These are phyloP conservation scores for Eubasilissa splendida DNA, from an alignment of 2,888 invertebrate genomes.

Conservation along the genomic window DNA sequence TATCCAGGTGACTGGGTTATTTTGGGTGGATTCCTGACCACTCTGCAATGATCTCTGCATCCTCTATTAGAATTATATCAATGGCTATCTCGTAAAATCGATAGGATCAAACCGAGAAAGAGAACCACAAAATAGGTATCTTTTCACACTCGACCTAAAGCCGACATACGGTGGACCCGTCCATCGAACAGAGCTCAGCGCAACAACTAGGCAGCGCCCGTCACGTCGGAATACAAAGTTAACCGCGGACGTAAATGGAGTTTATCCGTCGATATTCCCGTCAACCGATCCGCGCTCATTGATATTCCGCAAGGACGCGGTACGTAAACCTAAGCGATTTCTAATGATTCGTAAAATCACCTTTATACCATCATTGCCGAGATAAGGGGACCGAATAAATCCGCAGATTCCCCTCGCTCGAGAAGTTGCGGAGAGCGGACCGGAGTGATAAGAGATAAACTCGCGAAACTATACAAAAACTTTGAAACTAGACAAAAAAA, in stretches of 20 bases:
- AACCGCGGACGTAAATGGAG: background rate
- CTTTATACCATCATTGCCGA: conserved; percentile 47
- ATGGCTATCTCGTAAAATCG: too few relatives aligned
- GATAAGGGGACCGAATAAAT: conserved; percentile 33
- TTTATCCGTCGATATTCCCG: conserved; percentile 35
- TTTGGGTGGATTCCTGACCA: too few relatives aligned
- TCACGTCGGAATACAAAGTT: background rate
- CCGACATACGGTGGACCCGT: too few relatives aligned
- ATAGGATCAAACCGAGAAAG: background rate
- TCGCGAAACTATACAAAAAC: conserved; percentile 27
- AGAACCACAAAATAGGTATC: background rate
- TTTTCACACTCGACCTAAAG: background rate
- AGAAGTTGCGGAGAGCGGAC: background rate
- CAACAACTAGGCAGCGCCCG: too few relatives aligned
- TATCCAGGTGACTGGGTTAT: too few relatives aligned
- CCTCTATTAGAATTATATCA: too few relatives aligned
- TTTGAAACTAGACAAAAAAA: conserved; percentile 14
- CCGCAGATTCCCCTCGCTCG: background rate
- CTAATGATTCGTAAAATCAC: conserved; percentile 56
- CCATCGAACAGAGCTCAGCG: too few relatives aligned
- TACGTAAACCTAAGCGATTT: conserved; percentile 52
- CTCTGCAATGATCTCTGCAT: too few relatives aligned
- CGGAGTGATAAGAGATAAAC: conserved; percentile 23
- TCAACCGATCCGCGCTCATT: conserved; percentile 28
- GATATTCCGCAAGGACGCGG: conserved; percentile 32